Conservation (phyloP, 2,888 invertebrate species). For the Hyppa rectilinea region DNA sequence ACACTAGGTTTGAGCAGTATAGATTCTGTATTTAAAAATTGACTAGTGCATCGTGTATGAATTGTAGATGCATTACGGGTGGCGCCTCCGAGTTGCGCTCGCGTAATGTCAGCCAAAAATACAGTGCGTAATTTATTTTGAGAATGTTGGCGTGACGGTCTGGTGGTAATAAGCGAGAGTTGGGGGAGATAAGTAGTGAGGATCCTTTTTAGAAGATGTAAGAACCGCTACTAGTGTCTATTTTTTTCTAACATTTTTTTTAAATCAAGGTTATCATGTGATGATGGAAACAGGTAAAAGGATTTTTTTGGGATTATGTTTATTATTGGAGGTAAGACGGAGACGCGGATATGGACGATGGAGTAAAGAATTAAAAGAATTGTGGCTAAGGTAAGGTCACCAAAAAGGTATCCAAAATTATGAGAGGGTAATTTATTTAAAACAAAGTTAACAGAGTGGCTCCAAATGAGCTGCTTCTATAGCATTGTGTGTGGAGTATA, state of each 20-base stretch:
- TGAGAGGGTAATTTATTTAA: too few relatives aligned
- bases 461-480: too few relatives aligned
- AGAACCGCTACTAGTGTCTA: too few relatives aligned
- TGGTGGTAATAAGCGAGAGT: slow-evolving; percentile 7
- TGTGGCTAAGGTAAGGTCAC: not conserved
- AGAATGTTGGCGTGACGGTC: slow-evolving; percentile 34
- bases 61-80: slow-evolving; percentile 12
- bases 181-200: not conserved
- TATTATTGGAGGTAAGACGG: not conserved
- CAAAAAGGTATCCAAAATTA: too few relatives aligned
- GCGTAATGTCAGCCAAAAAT: slow-evolving; percentile 56
- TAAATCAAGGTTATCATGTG: too few relatives aligned
- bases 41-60: slow-evolving; percentile 10
- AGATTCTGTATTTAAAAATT: not conserved
- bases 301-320: not conserved
- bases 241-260: too few relatives aligned
- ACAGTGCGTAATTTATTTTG: slow-evolving; percentile 49
- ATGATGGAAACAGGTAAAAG: too few relatives aligned
- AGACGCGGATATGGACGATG: not conserved
- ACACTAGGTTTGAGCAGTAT: not conserved
- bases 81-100: slow-evolving; percentile 14
- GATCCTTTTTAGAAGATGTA: not conserved
- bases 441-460: too few relatives aligned
- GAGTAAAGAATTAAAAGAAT: not conserved
- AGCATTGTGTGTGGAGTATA: too few relatives aligned